These are phyloP conservation scores for Harpagus bidentatus DNA, from an alignment of 2,113 vertebrate species.

Conservation along the genomic window DNA sequence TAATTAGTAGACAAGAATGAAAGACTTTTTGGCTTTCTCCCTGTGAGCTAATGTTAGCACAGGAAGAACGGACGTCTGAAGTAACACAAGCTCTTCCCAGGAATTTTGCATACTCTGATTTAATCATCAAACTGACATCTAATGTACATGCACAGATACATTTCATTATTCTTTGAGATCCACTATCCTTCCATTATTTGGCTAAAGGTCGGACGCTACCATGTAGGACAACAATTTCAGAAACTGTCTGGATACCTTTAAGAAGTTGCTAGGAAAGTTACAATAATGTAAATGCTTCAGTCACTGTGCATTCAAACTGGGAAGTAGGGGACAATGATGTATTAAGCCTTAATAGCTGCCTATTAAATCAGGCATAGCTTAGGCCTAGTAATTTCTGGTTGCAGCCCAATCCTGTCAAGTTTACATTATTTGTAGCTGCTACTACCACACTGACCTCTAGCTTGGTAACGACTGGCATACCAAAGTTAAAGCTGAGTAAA, in stretches of 20 bases:
- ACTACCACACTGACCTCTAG: background rate
- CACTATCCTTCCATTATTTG: background rate
- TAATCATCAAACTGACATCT: background rate
- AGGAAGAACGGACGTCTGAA: background rate
- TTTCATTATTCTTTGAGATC: background rate
- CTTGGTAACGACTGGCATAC: background rate
- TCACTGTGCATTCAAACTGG: background rate
- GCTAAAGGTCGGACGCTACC: background rate
- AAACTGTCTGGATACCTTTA: background rate
- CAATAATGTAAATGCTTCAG: background rate
- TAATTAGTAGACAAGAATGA: background rate
- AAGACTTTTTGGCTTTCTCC: background rate
- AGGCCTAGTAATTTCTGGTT: background rate
- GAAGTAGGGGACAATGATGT: background rate
- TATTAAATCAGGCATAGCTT: background rate
- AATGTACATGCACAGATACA: background rate
- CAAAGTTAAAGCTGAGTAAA: background rate
- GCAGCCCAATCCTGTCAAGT: background rate
- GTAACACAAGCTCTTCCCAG: background rate
- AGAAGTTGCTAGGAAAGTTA: background rate
- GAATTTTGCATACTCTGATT: background rate
- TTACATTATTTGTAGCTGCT: background rate
- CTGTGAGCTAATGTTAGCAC: accelerated
- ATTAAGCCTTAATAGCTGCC: background rate
- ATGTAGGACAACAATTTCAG: background rate